Percentiles rank a stretch among this genome's conserved stretches.
phyloP scores from a whole-genome alignment of 2,113 vertebrate species.

The Gavialis gangeticus region DNA sequence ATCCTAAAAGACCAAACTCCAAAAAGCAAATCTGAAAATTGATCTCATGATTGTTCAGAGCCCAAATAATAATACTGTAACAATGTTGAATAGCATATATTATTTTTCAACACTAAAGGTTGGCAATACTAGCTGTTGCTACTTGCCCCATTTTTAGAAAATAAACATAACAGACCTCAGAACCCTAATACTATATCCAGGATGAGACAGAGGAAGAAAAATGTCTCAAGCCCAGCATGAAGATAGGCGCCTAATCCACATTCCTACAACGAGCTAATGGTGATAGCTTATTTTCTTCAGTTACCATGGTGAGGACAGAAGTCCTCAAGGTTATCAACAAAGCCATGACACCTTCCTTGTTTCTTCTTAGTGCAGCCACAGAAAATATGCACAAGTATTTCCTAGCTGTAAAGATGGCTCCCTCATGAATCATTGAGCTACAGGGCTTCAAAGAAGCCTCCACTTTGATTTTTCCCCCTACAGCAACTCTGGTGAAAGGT shows the following conservation, averaged over 20 bases:
- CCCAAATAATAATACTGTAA: not conserved
- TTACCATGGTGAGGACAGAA: not conserved
- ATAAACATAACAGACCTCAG: not conserved
- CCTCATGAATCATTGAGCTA: not conserved
- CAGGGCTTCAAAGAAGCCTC: not conserved
- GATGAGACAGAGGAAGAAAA: not conserved
- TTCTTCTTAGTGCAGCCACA: not conserved
- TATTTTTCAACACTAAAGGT: not conserved
- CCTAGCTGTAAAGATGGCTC: not conserved
- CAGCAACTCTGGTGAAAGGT: not conserved
- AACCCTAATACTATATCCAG: not conserved
- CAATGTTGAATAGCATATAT: not conserved
- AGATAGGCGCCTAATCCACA: not conserved
- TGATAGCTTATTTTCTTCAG: not conserved
- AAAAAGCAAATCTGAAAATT: not conserved
- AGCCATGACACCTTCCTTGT: not conserved
- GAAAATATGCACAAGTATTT: not conserved
- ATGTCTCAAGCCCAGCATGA: not conserved
- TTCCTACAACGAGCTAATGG: not conserved
- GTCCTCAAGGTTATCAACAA: not conserved
- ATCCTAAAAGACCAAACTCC: not conserved
- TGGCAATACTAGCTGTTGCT: not conserved
- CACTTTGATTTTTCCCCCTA: not conserved
- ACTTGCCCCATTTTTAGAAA: not conserved
- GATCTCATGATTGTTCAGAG: not conserved